Evolutionary conservation across 35 echinoderm and acorn worm genomes (phyloP).

Genomic region (Amphiura filiformis): DNA sequence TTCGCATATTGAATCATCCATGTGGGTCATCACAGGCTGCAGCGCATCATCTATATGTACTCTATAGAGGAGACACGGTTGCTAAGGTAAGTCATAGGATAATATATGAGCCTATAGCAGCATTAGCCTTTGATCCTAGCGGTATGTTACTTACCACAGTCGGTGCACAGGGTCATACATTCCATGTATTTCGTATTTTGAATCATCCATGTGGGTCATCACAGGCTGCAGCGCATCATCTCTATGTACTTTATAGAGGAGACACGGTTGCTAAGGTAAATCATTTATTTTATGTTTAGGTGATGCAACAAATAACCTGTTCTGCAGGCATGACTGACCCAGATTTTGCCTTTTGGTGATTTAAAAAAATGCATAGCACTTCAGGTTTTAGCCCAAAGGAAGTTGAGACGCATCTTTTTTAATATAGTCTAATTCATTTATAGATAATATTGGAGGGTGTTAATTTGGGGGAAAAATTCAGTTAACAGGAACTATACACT

Average conservation of each 20-base stretch:
- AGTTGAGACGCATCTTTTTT: no score
- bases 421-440: no score
- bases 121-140: constrained; percentile 83
- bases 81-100: constrained; percentile 68
- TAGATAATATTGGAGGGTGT: no score
- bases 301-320: no score
- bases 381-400: no score
- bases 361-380: no score
- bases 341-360: no score
- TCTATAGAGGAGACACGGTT: constrained; percentile 90
- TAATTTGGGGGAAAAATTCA: no score
- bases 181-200: constrained; percentile 88
- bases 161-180: constrained; percentile 82
- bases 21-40: constrained; percentile 69
- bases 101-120: constrained; percentile 73
- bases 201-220: constrained; percentile 77
- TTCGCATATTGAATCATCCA: constrained; percentile 80
- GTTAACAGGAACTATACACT: no score
- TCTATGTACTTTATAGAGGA: constrained; percentile 87
- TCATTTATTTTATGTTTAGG: no score
- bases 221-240: constrained; percentile 82
- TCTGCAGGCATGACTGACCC: background rate
- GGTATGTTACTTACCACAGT: constrained; percentile 86
- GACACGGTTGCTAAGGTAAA: constrained; percentile 95
- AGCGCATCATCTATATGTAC: constrained; percentile 85